Evolutionary conservation across 1,140 invertebrate genomes (phyloP).

Genomic region (Leptonema lineaticorne): DNA sequence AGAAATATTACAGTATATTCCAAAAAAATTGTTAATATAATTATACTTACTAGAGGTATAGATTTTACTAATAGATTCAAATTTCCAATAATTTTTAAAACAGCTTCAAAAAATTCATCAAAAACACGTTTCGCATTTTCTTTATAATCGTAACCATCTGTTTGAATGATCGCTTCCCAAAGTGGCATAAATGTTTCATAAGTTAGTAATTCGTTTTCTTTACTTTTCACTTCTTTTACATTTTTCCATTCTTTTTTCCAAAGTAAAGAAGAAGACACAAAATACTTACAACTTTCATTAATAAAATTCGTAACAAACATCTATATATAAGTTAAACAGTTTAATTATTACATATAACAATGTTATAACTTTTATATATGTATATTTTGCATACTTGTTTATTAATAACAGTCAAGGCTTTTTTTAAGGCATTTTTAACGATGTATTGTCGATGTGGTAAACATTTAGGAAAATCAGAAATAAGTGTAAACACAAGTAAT

Average conservation of each 20-base stretch:
- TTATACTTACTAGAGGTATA: neutral
- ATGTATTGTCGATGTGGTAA: conserved; percentile 27
- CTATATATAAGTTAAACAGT: conserved; percentile 25
- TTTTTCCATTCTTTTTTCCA: neutral
- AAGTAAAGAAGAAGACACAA: conserved; percentile 25
- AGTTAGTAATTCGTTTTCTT: neutral
- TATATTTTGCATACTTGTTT: conserved; percentile 28
- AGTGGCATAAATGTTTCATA: conserved; percentile 36
- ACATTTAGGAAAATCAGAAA: conserved; percentile 34
- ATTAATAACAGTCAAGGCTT: conserved; percentile 29
- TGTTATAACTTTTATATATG: neutral
- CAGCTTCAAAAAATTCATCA: conserved; percentile 20
- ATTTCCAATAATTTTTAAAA: conserved; percentile 29
- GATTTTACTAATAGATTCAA: conserved; percentile 22
- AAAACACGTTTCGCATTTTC: neutral
- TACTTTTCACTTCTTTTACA: too few relatives aligned
- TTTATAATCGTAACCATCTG: neutral
- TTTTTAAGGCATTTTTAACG: conserved; percentile 28
- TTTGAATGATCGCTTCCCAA: conserved; percentile 30
- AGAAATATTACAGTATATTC: too few relatives aligned
- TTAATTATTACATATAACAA: neutral
- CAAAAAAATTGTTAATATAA: neutral
- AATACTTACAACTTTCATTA: conserved; percentile 34
- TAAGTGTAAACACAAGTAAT: conserved; percentile 22
- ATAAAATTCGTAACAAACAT: conserved; percentile 26